A percentile compares a stretch with the other conserved stretches of the same genome.
Conservation (phyloP, 1,140 invertebrate genomes). For the Sminthurinus signatus region DNA sequence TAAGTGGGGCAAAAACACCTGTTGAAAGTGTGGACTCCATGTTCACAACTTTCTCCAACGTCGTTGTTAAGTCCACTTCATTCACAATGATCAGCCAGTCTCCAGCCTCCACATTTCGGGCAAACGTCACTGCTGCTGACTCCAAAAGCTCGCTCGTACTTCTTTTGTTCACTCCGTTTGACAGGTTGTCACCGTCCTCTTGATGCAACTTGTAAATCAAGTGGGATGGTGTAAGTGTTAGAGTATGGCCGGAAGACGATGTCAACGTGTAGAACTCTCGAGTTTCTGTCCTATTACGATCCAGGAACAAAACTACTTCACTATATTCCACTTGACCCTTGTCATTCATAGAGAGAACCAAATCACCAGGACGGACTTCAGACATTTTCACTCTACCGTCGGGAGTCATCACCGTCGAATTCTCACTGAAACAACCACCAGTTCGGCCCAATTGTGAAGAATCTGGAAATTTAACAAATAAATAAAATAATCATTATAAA, state of each 20-base stretch:
- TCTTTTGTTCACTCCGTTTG: neutral
- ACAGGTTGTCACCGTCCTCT: neutral
- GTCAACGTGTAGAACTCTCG: conserved; percentile 64
- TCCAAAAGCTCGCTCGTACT: conserved; percentile 4
- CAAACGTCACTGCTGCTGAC: conserved; percentile 51
- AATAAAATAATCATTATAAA: neutral
- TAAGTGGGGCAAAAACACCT: conserved; percentile 87
- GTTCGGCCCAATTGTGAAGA: conserved; percentile 75
- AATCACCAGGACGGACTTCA: conserved; percentile 68
- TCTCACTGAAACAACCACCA: conserved; percentile 70
- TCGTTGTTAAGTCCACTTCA: conserved; percentile 44
- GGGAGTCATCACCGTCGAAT: conserved; percentile 55
- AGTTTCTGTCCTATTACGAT: conserved; percentile 60
- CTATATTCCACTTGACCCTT: conserved; percentile 65
- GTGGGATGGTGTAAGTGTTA: conserved; percentile 80
- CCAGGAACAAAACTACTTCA: conserved; percentile 83
- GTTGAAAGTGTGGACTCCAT: conserved; percentile 53
- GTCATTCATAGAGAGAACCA: conserved; percentile 64
- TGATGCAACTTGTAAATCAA: conserved; percentile 53
- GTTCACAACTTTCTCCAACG: conserved; percentile 57
- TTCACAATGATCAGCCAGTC: conserved; percentile 50
- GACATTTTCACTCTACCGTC: conserved; percentile 53
- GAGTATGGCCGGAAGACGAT: conserved; percentile 59
- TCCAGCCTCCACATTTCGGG: conserved; percentile 52
- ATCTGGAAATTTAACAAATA: conserved; percentile 61